phyloP scores from a whole-genome alignment of 2,113 vertebrate genomes.

The Cebidichthys violaceus region DNA sequence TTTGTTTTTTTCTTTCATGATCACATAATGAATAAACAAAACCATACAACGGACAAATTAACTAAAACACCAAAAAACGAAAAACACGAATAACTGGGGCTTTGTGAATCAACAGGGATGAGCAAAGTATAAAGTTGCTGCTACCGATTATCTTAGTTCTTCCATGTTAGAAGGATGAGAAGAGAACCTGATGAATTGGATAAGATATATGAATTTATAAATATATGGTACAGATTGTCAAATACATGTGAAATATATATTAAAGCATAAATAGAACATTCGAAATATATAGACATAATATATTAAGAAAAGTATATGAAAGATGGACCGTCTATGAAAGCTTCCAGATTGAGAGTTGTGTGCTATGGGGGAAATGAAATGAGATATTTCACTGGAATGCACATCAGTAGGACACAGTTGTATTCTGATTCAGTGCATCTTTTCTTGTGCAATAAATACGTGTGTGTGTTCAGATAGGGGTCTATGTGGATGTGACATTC shows the following conservation, averaged over 20 bases:
- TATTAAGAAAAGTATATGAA: slow-evolving; percentile 68
- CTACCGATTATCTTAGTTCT: slow-evolving; percentile 91
- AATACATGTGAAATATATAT: slow-evolving; percentile 68
- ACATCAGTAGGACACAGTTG: slow-evolving; percentile 92
- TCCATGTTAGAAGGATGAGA: slow-evolving; percentile 84
- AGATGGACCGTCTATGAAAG: slow-evolving; percentile 71
- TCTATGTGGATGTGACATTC: slow-evolving; percentile 78
- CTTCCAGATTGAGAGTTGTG: slow-evolving; percentile 78
- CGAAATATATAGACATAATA: slow-evolving; percentile 70
- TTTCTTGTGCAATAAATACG: slow-evolving; percentile 98
- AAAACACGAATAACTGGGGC: slow-evolving; percentile 87
- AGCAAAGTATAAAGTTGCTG: slow-evolving; percentile 99
- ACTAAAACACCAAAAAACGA: too few relatives aligned
- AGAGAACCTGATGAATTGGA: slow-evolving; percentile 70
- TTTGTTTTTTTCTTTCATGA: slow-evolving; percentile 68
- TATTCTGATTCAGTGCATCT: slow-evolving; percentile 91
- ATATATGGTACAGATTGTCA: slow-evolving; percentile 61
- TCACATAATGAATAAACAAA: too few relatives aligned
- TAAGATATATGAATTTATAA: slow-evolving; percentile 53
- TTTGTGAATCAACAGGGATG: slow-evolving; percentile 99
- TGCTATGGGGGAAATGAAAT: slow-evolving; percentile 87
- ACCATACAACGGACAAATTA: too few relatives aligned
- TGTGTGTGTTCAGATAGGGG: slow-evolving; percentile 88
- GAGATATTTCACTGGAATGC: slow-evolving; percentile 92
- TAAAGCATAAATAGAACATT: slow-evolving; percentile 66